phyloP scores from a whole-genome alignment of 2,888 invertebrate species.

The Ophion slaviceki region DNA sequence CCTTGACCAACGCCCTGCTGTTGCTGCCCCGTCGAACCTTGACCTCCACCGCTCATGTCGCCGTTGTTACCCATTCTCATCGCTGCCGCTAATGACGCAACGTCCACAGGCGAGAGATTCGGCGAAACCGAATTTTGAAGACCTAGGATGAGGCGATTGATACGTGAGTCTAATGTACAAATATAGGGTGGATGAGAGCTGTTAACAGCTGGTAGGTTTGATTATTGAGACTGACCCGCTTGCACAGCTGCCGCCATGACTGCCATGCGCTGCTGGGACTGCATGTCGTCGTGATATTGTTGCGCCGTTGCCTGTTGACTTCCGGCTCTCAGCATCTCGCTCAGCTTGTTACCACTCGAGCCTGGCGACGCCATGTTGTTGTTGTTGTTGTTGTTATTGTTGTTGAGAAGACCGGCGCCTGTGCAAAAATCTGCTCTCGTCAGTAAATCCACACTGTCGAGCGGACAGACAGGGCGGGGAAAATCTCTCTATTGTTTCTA shows the following conservation, averaged over 20 bases:
- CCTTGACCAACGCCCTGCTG: constrained; percentile 81
- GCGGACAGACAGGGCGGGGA: background rate
- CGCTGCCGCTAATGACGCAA: constrained; percentile 81
- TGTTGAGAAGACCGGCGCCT: constrained; percentile 88
- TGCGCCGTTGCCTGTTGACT: constrained; percentile 81
- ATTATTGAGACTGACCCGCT: constrained; percentile 75
- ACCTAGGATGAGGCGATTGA: constrained; percentile 71
- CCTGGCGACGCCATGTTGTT: constrained; percentile 84
- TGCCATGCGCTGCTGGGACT: constrained; percentile 86
- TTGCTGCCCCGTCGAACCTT: constrained; percentile 81
- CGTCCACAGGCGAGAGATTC: constrained; percentile 82
- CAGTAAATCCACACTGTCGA: constrained; percentile 73
- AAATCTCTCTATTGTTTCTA: background rate
- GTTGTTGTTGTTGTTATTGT: constrained; percentile 88
- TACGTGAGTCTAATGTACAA: too few relatives aligned
- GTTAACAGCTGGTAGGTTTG: background rate
- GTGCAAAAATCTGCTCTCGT: constrained; percentile 84
- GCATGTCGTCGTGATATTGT: constrained; percentile 85
- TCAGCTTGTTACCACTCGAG: constrained; percentile 82
- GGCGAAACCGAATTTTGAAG: constrained; percentile 82
- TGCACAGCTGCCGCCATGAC: constrained; percentile 82
- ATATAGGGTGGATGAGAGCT: background rate
- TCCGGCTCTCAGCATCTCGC: constrained; percentile 82
- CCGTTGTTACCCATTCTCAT: constrained; percentile 84
- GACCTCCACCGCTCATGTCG: constrained; percentile 80